Conservation (phyloP, 2,797 vertebrate species). For the Tamandua tetradactyla region DNA sequence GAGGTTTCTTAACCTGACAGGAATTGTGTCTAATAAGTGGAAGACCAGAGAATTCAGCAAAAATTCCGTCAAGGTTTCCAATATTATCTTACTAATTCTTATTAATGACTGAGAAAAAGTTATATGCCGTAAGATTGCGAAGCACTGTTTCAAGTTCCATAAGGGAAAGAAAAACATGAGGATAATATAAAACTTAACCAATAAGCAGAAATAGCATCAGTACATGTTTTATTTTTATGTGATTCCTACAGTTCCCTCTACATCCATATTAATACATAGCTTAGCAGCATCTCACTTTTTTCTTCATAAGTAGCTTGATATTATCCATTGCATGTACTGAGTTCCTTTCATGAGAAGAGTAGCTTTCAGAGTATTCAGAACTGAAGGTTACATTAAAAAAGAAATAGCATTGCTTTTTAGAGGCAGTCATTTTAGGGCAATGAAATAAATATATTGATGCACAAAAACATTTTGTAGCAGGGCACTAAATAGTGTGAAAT, state of each 20-base stretch:
- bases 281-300: not conserved
- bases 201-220: not conserved
- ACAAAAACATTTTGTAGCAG: slow-evolving; percentile 11
- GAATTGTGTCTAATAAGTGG: slow-evolving; percentile 75
- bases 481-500: not conserved
- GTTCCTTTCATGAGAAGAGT: not conserved
- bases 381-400: not conserved
- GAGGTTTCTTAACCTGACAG: slow-evolving; percentile 61
- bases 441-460: not conserved
- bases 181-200: not conserved
- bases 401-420: not conserved
- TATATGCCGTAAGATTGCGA: not conserved
- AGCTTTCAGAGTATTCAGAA: not conserved
- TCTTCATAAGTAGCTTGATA: not conserved
- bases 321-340: not conserved
- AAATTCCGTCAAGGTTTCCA: slow-evolving; percentile 45
- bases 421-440: not conserved
- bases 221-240: not conserved
- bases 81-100: slow-evolving; percentile 25
- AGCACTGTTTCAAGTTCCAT: not conserved
- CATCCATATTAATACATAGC: not conserved
- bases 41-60: slow-evolving; percentile 62
- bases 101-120: slow-evolving; percentile 31
- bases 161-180: not conserved
- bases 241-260: not conserved